Percentiles rank a stretch among this genome's conserved stretches.
phyloP scores from a whole-genome alignment of 2,888 invertebrate genomes.

The Drosophila mimetica region DNA sequence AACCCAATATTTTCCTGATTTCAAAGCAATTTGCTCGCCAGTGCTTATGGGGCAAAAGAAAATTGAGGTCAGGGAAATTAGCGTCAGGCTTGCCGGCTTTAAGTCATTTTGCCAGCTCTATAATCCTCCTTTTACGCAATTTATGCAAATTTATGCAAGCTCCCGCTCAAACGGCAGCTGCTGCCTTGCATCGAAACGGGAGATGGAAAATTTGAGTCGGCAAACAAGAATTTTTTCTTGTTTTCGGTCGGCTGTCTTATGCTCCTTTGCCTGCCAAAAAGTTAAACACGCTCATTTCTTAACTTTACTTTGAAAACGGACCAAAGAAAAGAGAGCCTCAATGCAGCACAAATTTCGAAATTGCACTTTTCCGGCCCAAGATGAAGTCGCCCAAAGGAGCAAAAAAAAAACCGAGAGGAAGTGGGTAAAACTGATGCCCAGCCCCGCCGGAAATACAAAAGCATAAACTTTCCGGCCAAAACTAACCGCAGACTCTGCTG shows the following conservation, averaged over 20 bases:
- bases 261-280: conserved; percentile 51
- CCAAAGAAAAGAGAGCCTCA: conserved; percentile 45
- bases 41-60: background rate
- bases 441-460: conserved; percentile 76
- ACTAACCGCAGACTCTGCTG: conserved; percentile 52
- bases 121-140: conserved; percentile 35
- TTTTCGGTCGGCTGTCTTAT: conserved; percentile 18
- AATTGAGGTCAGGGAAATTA: conserved; percentile 68
- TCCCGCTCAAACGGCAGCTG: conserved; percentile 51
- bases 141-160: conserved; percentile 66
- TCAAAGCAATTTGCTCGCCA: conserved; percentile 5
- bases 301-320: conserved; percentile 43
- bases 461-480: conserved; percentile 79
- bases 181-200: conserved; percentile 40
- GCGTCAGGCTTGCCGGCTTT: conserved; percentile 50
- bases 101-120: conserved; percentile 30
- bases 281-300: conserved; percentile 58
- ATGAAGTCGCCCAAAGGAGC: conserved; percentile 18
- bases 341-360: conserved; percentile 69
- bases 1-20: background rate
- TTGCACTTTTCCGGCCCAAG: conserved; percentile 75
- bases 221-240: conserved; percentile 42
- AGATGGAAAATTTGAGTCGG: conserved; percentile 39
- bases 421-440: conserved; percentile 46
- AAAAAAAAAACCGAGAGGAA: conserved; percentile 20